Conservation (phyloP, 1,140 invertebrate species). For the Epicauta chinensis region DNA sequence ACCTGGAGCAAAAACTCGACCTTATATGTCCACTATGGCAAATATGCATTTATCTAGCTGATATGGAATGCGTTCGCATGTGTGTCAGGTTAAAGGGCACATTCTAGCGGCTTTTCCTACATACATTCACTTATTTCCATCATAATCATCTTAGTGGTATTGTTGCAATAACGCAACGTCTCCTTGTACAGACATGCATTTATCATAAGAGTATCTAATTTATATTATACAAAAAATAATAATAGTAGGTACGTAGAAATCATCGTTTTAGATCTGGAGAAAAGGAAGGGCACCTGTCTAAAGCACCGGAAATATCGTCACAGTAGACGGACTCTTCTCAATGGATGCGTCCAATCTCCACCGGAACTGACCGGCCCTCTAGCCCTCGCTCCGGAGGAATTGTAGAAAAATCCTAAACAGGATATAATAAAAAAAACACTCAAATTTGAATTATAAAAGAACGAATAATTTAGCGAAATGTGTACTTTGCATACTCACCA, state of each 20-base stretch:
- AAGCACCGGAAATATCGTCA: slow-evolving; percentile 36
- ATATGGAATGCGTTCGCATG: slow-evolving; percentile 21
- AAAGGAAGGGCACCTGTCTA: slow-evolving; percentile 25
- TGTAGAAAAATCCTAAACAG: neutral
- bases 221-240: no score
- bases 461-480: no score
- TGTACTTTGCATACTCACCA: no score
- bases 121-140: neutral
- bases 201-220: no score
- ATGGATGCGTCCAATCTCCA: slow-evolving; percentile 39
- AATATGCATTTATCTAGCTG: slow-evolving; percentile 14
- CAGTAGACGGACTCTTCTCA: slow-evolving; percentile 38
- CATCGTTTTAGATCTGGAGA: slow-evolving; percentile 16
- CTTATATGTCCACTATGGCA: slow-evolving; percentile 12
- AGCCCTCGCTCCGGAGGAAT: slow-evolving; percentile 29
- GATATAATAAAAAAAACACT: slow-evolving; percentile 12
- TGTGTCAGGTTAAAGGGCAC: slow-evolving; percentile 23
- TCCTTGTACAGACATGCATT: no score
- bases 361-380: slow-evolving; percentile 35
- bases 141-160: neutral
- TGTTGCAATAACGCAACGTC: no score
- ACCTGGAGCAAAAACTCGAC: no score
- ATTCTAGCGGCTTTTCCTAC: slow-evolving; percentile 11
- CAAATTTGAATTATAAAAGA: slow-evolving; percentile 5
- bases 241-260: neutral